A percentile compares a stretch with the other conserved stretches of the same genome.
These are phyloP conservation scores for Crambe crambe DNA, from an alignment of 37 sponge, comb jelly and placozoan species.

Conservation along the genomic window DNA sequence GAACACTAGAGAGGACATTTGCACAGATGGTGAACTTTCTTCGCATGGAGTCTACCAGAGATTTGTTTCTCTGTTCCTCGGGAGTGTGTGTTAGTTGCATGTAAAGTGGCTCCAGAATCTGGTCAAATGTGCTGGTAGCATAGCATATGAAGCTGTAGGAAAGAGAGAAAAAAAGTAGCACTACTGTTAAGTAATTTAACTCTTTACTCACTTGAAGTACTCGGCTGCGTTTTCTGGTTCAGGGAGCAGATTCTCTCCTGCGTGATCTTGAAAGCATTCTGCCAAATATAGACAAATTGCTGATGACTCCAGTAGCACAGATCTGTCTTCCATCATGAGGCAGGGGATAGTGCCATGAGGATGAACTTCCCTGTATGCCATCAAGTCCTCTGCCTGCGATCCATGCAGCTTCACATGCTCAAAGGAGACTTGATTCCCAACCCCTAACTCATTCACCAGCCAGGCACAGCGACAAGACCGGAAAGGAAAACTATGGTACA, in stretches of 20 bases:
- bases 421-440: constrained; percentile 21
- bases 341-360: constrained; percentile 72
- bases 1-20: constrained; percentile 46
- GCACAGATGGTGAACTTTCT: constrained; percentile 61
- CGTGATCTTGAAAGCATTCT: constrained; percentile 19
- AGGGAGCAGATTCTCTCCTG: constrained; percentile 33
- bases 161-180: not conserved
- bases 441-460: constrained; percentile 50
- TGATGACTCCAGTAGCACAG: constrained; percentile 53
- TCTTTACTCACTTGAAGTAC: constrained; percentile 63
- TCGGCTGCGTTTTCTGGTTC: constrained; percentile 28
- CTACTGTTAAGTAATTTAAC: no score
- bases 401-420: constrained; percentile 47
- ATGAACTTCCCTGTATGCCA: constrained; percentile 50
- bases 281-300: constrained; percentile 74
- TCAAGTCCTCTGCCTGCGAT: constrained; percentile 42
- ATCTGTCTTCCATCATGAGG: constrained; percentile 56
- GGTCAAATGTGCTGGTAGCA: constrained; percentile 58
- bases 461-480: constrained; percentile 73
- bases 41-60: constrained; percentile 47
- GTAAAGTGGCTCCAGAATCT: constrained; percentile 70
- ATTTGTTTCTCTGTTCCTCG: constrained; percentile 55
- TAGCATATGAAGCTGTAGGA: constrained; percentile 60
- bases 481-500: constrained; percentile 75
- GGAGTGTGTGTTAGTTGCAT: constrained; percentile 77